A percentile compares a stretch with the other conserved stretches of the same genome.
phyloP scores from a whole-genome alignment of 1,140 invertebrate species.

The Tetragonula clypearis region DNA sequence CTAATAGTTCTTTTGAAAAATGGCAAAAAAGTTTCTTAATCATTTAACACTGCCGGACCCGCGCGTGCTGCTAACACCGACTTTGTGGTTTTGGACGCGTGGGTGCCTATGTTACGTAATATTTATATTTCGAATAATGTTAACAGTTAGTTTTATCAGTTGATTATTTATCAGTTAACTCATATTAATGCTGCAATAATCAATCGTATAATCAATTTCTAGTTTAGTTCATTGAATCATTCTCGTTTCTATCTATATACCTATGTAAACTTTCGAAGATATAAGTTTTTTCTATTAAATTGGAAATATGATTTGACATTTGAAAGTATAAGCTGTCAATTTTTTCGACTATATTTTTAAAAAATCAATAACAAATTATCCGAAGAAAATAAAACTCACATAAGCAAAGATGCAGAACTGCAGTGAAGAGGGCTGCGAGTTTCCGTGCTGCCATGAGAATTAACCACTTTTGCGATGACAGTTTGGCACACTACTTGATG shows the following conservation, averaged over 20 bases:
- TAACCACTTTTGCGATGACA: constrained; percentile 58
- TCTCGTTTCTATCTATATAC: background rate
- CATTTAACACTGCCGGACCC: too few relatives aligned
- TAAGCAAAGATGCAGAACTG: constrained; percentile 76
- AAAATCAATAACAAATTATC: background rate
- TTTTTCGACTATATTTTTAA: background rate
- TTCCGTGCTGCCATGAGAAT: constrained; percentile 79
- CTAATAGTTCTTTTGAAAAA: too few relatives aligned
- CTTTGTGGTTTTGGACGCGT: too few relatives aligned
- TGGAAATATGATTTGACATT: background rate
- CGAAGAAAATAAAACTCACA: constrained; percentile 62
- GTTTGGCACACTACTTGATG: constrained; percentile 67
- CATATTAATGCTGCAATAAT: too few relatives aligned
- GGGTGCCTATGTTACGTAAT: too few relatives aligned
- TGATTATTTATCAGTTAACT: too few relatives aligned
- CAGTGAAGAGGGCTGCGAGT: constrained; percentile 75
- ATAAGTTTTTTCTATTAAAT: too few relatives aligned
- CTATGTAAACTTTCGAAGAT: too few relatives aligned
- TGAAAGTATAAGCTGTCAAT: background rate
- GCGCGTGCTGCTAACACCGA: too few relatives aligned
- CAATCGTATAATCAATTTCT: background rate
- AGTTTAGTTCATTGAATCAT: background rate
- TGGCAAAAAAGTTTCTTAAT: too few relatives aligned
- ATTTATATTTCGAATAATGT: too few relatives aligned
- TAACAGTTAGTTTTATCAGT: too few relatives aligned